A percentile compares a stretch with the other conserved stretches of the same genome.
phyloP scores from a whole-genome alignment of 2,888 invertebrate species.

The Coenonympha arcania region DNA sequence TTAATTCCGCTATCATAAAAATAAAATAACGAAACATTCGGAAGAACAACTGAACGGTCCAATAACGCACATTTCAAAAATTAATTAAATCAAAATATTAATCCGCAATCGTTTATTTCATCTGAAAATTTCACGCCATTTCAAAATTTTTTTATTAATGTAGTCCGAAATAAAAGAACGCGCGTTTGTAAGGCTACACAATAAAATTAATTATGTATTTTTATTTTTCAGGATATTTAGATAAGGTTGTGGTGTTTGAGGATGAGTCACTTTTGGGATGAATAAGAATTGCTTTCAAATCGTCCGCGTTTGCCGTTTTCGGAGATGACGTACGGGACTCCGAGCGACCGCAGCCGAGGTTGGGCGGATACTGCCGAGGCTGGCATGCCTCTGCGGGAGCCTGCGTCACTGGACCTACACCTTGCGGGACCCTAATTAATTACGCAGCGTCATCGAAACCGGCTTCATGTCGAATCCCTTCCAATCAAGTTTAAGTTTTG shows the following conservation, averaged over 20 bases:
- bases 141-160: slow-evolving; percentile 18
- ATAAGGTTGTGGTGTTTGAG: neutral
- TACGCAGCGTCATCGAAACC: slow-evolving; percentile 55
- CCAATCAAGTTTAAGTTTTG: slow-evolving; percentile 13
- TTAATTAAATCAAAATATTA: slow-evolving; percentile 10
- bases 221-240: neutral
- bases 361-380: slow-evolving; percentile 47
- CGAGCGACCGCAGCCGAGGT: slow-evolving; percentile 47
- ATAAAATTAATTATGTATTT: neutral
- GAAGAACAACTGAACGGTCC: neutral
- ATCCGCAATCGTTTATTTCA: slow-evolving; percentile 11
- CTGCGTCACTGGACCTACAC: slow-evolving; percentile 70
- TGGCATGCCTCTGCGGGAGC: slow-evolving; percentile 55
- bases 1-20: neutral
- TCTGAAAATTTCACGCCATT: slow-evolving; percentile 14
- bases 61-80: slow-evolving; percentile 2
- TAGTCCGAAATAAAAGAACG: slow-evolving; percentile 5
- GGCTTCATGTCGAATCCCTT: slow-evolving; percentile 38
- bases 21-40: neutral
- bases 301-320: slow-evolving; percentile 28
- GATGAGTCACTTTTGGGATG: slow-evolving; percentile 13
- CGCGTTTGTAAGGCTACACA: neutral
- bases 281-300: slow-evolving; percentile 18
- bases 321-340: slow-evolving; percentile 31
- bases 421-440: slow-evolving; percentile 69